These are phyloP conservation scores for Stichopus chloronotus DNA, from an alignment of 35 echinoderm and acorn worm species.

Conservation along the genomic window DNA sequence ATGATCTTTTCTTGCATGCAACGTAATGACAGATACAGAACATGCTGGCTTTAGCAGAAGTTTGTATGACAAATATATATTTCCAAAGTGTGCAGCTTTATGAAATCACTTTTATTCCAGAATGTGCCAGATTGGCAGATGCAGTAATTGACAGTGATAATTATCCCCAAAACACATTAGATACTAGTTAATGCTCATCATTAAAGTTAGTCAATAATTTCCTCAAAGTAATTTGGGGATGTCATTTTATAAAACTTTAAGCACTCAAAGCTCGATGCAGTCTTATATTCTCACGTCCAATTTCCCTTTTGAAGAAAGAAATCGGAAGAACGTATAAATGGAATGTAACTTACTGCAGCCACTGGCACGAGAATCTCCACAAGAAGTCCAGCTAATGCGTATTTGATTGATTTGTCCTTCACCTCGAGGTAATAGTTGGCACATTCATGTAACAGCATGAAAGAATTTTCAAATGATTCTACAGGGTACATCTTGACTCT, in stretches of 20 bases:
- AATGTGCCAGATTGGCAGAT: no score
- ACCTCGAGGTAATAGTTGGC: conserved; percentile 98
- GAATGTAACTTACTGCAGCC: conserved; percentile 78
- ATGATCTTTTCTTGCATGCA: no score
- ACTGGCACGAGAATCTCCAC: conserved; percentile 94
- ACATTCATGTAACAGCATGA: conserved; percentile 90
- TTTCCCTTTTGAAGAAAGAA: neutral
- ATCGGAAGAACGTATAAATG: neutral
- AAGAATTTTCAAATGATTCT: conserved; percentile 94
- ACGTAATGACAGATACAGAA: no score
- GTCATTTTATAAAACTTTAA: no score
- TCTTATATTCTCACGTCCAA: no score
- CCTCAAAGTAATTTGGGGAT: no score
- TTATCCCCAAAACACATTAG: no score
- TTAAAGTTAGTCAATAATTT: no score
- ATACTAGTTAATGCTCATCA: no score
- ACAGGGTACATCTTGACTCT: conserved; percentile 92
- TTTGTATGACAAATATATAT: neutral
- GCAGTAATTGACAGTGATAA: no score
- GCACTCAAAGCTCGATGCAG: no score
- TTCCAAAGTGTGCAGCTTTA: neutral
- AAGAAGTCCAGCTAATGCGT: conserved; percentile 90
- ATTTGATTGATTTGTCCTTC: conserved; percentile 96
- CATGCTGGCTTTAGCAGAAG: neutral
- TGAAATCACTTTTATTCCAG: neutral